These are phyloP conservation scores for Xestia sexstrigata DNA, from an alignment of 2,888 invertebrate genomes.

Conservation along the genomic window DNA sequence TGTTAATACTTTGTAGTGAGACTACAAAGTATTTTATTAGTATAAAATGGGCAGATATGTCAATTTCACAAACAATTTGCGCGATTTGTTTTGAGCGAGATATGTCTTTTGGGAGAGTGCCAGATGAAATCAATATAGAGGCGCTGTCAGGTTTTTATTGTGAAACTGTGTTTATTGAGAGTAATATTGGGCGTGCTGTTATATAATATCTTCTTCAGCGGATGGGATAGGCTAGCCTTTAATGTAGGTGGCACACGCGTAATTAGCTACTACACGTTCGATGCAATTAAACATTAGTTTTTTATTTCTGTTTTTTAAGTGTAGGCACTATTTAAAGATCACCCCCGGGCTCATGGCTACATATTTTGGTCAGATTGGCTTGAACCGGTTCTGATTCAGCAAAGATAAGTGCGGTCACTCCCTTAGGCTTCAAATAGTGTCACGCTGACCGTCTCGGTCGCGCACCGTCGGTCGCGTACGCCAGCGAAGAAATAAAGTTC, in stretches of 20 bases:
- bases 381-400: neutral
- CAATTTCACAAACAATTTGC: slow-evolving; percentile 31
- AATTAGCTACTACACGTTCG: too few relatives aligned
- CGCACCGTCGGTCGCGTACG: too few relatives aligned
- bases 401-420: neutral
- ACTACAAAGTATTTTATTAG: too few relatives aligned
- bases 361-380: neutral
- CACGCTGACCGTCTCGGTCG: too few relatives aligned
- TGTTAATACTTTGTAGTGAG: slow-evolving; percentile 21
- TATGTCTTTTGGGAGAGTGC: neutral
- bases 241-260: too few relatives aligned
- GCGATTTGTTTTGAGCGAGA: slow-evolving; percentile 1
- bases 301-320: too few relatives aligned
- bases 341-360: too few relatives aligned
- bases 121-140: slow-evolving; percentile 2
- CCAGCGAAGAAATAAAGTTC: too few relatives aligned
- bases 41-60: neutral
- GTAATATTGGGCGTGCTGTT: neutral
- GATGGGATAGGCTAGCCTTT: neutral
- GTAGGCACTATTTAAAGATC: too few relatives aligned
- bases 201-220: neutral
- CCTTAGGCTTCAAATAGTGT: too few relatives aligned
- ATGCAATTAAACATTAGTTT: too few relatives aligned
- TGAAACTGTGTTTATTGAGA: neutral
- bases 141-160: neutral